Base-by-base conservation (phyloP, 2,888 invertebrate genomes). In the Eupithecia dodoneata region DNA sequence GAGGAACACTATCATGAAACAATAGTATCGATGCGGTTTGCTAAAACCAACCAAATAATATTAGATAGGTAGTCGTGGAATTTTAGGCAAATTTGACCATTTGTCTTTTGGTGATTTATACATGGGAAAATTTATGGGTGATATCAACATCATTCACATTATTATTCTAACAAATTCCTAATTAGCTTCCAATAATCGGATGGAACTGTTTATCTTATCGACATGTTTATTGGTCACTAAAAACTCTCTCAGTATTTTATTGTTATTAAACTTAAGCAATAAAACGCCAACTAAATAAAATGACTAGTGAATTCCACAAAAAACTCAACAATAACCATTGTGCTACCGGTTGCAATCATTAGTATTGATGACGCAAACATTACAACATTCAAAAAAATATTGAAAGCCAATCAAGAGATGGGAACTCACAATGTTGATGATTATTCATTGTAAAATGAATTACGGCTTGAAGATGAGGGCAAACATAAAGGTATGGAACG, bases 291-390 rank as follows among this genome's bases (percentile, higher is more conserved):
- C 94, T 94, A 94, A 94, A 94, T 91, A 87, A 89, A 92, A 94
- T 94, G 94, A 94, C 94, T 91, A 84, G 94, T 93, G 88, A 85
- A 91, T 90, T 93, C 87, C 86, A 89, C 65, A 90, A 92, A 91
- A 87, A 86, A 80, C 86, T 90, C 89, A 92, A 94, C 94, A 94
- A 94, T 94, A 87, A 90, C 89, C 89, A 94, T 94, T 94, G 94
- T 94, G 90, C 88, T 88, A 89, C 89, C 88, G 87, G 91, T 92
- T 91, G 91, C 92, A 93, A 93, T 94, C 94, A 94, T 95, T 95
- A 95, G 92, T 92, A 91, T 91, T 91, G 94, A 95, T 95, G 95
- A 95, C 94, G 94, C 90, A 92, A 94, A 94, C 92, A 90, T 91
- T 89, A 93, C 91, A 92, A 85, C 86, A 87, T 87, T 85, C 86